Evolutionary conservation across 64 coral and sea anemone species (phyloP).

Genomic region (Montipora capricornis): DNA sequence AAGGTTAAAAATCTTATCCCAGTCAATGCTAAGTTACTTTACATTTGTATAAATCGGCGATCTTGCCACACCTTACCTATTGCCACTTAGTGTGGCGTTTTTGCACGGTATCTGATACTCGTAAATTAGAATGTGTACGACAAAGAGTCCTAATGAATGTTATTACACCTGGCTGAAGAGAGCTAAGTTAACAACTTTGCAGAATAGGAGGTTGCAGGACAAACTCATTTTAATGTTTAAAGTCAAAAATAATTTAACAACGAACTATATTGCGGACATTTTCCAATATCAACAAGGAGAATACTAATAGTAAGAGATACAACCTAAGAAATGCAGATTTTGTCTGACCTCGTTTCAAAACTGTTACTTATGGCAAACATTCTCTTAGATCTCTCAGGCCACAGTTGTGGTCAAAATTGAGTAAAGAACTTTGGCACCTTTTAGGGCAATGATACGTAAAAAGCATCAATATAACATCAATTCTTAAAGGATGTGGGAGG

Average conservation of each 20-base stretch:
- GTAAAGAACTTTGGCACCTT: slow-evolving; percentile 17
- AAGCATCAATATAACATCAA: slow-evolving; percentile 8
- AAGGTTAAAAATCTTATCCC: slow-evolving; percentile 61
- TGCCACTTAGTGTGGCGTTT: slow-evolving; percentile 45
- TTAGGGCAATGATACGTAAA: slow-evolving; percentile 22
- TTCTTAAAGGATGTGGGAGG: slow-evolving; percentile 20
- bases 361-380: slow-evolving; percentile 20
- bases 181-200: not conserved
- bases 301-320: slow-evolving; percentile 8
- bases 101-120: not conserved
- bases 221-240: slow-evolving; percentile 39
- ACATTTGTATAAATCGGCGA: slow-evolving; percentile 25
- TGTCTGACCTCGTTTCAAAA: slow-evolving; percentile 21
- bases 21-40: slow-evolving; percentile 48
- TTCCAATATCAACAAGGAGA: slow-evolving; percentile 22
- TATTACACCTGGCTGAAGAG: slow-evolving; percentile 10
- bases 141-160: slow-evolving; percentile 25
- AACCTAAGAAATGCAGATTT: slow-evolving; percentile 33
- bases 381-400: slow-evolving; percentile 18
- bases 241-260: slow-evolving; percentile 4
- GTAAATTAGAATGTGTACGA: not conserved
- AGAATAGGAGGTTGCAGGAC: slow-evolving; percentile 22
- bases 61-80: slow-evolving; percentile 45
- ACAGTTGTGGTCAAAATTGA: slow-evolving; percentile 21
- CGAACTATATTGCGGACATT: slow-evolving; percentile 20